Evolutionary conservation across 2,113 vertebrate species (phyloP).

Genomic region (Corydoras sp.): DNA sequence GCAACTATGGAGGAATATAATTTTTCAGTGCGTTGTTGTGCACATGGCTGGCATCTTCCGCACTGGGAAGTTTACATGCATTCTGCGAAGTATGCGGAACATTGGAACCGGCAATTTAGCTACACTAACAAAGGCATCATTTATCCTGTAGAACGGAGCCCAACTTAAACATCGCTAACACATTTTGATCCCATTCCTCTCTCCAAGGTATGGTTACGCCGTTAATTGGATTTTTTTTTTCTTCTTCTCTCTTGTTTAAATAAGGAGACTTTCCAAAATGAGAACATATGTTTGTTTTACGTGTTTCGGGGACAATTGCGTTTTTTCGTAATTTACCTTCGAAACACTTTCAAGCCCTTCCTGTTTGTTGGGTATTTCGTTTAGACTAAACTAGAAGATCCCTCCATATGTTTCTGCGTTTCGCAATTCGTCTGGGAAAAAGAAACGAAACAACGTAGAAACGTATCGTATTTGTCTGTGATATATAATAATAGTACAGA

Average conservation of each 20-base stretch:
- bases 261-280: constrained; percentile 6
- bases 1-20: constrained; percentile 52
- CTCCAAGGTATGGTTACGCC: constrained; percentile 16
- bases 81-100: constrained; percentile 55
- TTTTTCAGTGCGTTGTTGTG: constrained; percentile 57
- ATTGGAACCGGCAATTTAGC: constrained; percentile 52
- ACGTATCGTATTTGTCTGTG: too few species aligned
- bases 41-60: constrained; percentile 61
- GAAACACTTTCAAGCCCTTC: not conserved
- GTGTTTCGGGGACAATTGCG: not conserved
- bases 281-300: constrained; percentile 16
- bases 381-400: not conserved
- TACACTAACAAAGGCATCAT: constrained; percentile 41
- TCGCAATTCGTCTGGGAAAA: too few species aligned
- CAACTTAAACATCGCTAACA: constrained; percentile 30
- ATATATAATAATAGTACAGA: too few species aligned
- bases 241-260: not conserved
- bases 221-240: constrained; percentile 23
- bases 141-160: constrained; percentile 22
- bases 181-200: constrained; percentile 22
- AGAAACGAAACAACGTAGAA: too few species aligned
- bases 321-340: not conserved
- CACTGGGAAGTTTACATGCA: constrained; percentile 57
- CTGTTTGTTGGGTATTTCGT: not conserved
- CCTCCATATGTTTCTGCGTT: not conserved